These are phyloP conservation scores for Chanos chanos DNA, from an alignment of 2,797 vertebrate genomes.

Conservation along the genomic window DNA sequence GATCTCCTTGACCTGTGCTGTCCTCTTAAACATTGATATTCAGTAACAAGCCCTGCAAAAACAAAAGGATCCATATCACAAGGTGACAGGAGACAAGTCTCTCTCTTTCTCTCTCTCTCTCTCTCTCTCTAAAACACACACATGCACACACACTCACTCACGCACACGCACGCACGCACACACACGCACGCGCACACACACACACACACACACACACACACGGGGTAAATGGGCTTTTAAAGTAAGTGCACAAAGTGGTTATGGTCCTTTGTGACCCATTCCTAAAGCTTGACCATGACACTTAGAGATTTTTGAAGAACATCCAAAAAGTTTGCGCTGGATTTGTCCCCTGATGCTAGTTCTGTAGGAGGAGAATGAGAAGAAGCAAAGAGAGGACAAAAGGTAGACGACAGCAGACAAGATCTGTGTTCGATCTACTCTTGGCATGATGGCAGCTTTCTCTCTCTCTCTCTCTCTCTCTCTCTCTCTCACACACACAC, in stretches of 20 bases:
- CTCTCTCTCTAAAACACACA: slow-evolving; percentile 1
- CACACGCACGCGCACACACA: background rate
- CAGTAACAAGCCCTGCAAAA: slow-evolving; percentile 32
- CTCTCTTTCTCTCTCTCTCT: slow-evolving; percentile 2
- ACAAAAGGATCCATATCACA: slow-evolving; percentile 40
- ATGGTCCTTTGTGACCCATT: background rate
- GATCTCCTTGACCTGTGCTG: slow-evolving; percentile 26
- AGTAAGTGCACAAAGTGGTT: slow-evolving; percentile 37
- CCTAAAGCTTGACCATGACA: background rate
- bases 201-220: background rate
- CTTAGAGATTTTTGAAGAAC: slow-evolving; percentile 16
- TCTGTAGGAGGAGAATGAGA: background rate
- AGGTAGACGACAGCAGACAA: slow-evolving; percentile 8
- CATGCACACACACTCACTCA: background rate
- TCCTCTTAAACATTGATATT: slow-evolving; percentile 27
- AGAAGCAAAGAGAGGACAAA: slow-evolving; percentile 6
- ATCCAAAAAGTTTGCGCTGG: slow-evolving; percentile 19
- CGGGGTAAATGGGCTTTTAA: slow-evolving; percentile 39
- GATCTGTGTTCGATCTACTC: slow-evolving; percentile 3
- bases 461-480: slow-evolving; percentile 6
- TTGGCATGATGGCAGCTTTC: slow-evolving; percentile 6
- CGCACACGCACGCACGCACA: background rate
- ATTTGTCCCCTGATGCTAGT: background rate
- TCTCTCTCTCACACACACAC: background rate
- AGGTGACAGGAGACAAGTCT: slow-evolving; percentile 35